Percentiles rank a stretch among this genome's conserved stretches.
Conservation (phyloP, 2,113 vertebrate genomes). For the Dicerorhinus sumatrensis region DNA sequence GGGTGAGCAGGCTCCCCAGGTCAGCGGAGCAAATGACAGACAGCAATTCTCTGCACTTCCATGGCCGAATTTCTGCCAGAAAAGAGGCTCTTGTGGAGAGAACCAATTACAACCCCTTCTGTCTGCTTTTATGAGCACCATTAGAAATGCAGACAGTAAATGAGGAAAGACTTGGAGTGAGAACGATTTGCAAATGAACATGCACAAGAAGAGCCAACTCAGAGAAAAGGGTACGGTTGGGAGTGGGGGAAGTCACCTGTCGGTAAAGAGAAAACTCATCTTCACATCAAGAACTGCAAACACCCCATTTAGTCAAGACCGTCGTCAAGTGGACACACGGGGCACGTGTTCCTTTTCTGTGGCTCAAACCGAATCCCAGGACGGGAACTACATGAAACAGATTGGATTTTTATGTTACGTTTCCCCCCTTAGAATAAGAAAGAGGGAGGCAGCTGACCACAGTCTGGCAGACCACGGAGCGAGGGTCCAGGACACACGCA, state of each 20-base stretch:
- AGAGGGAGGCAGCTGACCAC: not conserved
- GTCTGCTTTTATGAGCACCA: too few species aligned
- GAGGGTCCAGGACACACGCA: fast-evolving
- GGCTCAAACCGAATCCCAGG: not conserved
- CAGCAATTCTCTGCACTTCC: not conserved
- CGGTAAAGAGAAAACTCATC: fast-evolving
- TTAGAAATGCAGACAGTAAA: not conserved
- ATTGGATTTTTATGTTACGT: fast-evolving
- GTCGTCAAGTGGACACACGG: fast-evolving
- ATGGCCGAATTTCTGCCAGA: too few species aligned
- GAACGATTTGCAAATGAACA: not conserved
- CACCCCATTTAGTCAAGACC: not conserved
- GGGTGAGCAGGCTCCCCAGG: fast-evolving
- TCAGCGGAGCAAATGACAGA: not conserved
- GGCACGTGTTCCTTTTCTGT: fast-evolving
- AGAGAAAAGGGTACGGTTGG: not conserved
- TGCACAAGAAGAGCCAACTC: too few species aligned
- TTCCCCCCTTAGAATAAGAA: not conserved
- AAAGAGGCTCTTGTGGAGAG: not conserved
- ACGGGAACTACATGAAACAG: fast-evolving
- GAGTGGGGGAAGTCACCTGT: not conserved
- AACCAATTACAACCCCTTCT: fast-evolving
- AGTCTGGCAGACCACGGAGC: fast-evolving
- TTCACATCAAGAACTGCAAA: not conserved
- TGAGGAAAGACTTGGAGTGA: not conserved